Conservation (phyloP, 2,888 invertebrate genomes). For the Lycaena phlaeas region DNA sequence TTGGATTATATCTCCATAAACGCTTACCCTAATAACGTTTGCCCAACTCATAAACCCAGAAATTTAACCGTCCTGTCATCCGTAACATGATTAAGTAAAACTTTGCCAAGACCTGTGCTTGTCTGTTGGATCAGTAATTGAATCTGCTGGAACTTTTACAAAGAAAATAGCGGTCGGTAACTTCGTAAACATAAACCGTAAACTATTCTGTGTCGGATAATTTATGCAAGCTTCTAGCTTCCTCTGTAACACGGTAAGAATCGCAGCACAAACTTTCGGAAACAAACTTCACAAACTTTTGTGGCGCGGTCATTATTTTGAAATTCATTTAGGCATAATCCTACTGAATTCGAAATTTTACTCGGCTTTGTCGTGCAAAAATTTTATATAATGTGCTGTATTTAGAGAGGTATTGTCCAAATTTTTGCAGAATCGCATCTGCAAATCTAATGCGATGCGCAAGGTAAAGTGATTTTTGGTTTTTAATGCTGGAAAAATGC, state of each 20-base stretch:
- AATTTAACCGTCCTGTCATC: slow-evolving; percentile 1
- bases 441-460: no score
- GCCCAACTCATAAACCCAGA: slow-evolving; percentile 6
- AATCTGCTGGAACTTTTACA: slow-evolving; percentile 23
- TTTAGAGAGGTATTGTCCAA: no score
- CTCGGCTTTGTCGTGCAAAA: background rate
- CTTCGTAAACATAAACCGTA: slow-evolving; percentile 20
- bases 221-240: slow-evolving; percentile 19
- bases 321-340: slow-evolving; percentile 4
- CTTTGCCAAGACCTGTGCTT: background rate
- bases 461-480: no score
- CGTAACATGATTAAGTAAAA: slow-evolving; percentile 6
- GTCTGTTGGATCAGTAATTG: slow-evolving; percentile 17
- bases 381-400: no score
- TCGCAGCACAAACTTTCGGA: slow-evolving; percentile 17
- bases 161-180: slow-evolving; percentile 18
- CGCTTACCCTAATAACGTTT: slow-evolving; percentile 5
- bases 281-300: slow-evolving; percentile 11
- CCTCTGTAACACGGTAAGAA: slow-evolving; percentile 19
- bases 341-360: background rate
- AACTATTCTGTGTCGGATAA: slow-evolving; percentile 25
- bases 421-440: no score
- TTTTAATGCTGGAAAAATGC: no score
- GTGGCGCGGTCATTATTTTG: slow-evolving; percentile 3
- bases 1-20: background rate